Evolutionary conservation across 2,113 vertebrate genomes (phyloP).

Genomic region (Syngnathus typhle): DNA sequence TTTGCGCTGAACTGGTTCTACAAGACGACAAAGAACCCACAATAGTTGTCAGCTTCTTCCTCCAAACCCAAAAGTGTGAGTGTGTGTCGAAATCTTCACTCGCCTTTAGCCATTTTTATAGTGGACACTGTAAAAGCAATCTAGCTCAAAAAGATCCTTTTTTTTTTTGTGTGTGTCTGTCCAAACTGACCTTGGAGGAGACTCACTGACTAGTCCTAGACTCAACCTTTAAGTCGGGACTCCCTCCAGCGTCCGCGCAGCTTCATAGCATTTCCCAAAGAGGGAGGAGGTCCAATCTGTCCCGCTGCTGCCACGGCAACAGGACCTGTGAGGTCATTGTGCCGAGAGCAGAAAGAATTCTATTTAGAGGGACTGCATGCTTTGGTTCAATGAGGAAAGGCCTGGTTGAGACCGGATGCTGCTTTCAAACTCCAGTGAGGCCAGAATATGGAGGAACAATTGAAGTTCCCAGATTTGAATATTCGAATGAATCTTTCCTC

Average conservation of each 20-base stretch:
- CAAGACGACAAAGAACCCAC: background rate
- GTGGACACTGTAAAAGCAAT: background rate
- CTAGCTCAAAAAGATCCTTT: background rate
- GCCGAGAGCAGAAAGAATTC: constrained; percentile 14
- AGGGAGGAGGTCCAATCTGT: constrained; percentile 8
- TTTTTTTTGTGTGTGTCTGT: background rate
- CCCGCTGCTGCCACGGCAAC: constrained; percentile 31
- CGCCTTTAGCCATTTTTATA: background rate
- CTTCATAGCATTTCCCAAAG: constrained; percentile 28
- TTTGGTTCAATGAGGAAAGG: constrained; percentile 31
- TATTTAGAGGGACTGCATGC: constrained; percentile 26
- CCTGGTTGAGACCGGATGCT: constrained; percentile 12
- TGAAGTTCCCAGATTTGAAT: background rate
- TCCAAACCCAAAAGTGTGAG: background rate
- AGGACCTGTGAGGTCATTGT: constrained; percentile 24
- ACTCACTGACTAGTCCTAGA: background rate
- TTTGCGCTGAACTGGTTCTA: constrained; percentile 13
- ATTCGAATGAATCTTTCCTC: too few species aligned
- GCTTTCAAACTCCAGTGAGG: background rate
- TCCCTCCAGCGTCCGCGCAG: constrained; percentile 54
- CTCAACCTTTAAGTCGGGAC: constrained; percentile 10
- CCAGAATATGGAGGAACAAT: background rate
- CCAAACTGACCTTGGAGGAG: background rate
- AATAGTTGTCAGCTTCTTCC: background rate
- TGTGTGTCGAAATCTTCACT: too few species aligned